phyloP scores from a whole-genome alignment of 2,113 vertebrate species.

The Sinocyclocheilus maitianheensis region DNA sequence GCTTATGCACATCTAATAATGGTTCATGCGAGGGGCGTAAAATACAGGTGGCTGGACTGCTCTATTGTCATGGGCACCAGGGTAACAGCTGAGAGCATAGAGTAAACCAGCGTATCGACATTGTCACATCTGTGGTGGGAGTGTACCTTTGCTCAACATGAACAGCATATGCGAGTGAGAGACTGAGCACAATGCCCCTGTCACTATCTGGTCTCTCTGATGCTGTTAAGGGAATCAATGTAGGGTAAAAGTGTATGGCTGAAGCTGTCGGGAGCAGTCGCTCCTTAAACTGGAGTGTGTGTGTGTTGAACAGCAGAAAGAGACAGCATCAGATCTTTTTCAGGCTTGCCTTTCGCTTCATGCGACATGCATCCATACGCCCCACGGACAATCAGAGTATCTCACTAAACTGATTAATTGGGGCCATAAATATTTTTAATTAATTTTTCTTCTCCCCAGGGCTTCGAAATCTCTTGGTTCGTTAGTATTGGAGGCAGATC shows the following conservation, averaged over 20 bases:
- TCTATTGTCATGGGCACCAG: slow-evolving; percentile 38
- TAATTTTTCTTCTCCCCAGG: slow-evolving; percentile 65
- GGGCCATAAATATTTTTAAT: slow-evolving; percentile 72
- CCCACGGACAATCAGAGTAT: slow-evolving; percentile 57
- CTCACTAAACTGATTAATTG: slow-evolving; percentile 73
- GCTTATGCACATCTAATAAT: slow-evolving; percentile 10
- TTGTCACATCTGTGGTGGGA: slow-evolving; percentile 43
- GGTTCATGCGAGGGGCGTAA: neutral
- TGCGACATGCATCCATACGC: slow-evolving; percentile 41
- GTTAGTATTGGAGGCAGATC: slow-evolving; percentile 69
- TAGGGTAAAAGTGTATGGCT: slow-evolving; percentile 22
- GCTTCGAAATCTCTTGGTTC: slow-evolving; percentile 62
- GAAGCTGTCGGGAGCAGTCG: neutral
- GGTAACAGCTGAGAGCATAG: slow-evolving; percentile 36
- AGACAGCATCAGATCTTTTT: neutral
- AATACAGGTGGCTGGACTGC: slow-evolving; percentile 24
- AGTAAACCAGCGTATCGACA: slow-evolving; percentile 39
- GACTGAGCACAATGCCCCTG: slow-evolving; percentile 3
- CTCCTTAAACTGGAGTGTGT: neutral
- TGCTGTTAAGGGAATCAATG: slow-evolving; percentile 36
- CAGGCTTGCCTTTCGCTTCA: slow-evolving; percentile 12
- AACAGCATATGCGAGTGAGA: slow-evolving; percentile 4
- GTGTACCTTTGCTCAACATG: slow-evolving; percentile 9
- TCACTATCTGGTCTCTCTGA: slow-evolving; percentile 28
- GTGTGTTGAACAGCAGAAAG: neutral